These are phyloP conservation scores for Carcinoscorpius rotundicauda DNA, from an alignment of 1,140 invertebrate species.

Conservation along the genomic window DNA sequence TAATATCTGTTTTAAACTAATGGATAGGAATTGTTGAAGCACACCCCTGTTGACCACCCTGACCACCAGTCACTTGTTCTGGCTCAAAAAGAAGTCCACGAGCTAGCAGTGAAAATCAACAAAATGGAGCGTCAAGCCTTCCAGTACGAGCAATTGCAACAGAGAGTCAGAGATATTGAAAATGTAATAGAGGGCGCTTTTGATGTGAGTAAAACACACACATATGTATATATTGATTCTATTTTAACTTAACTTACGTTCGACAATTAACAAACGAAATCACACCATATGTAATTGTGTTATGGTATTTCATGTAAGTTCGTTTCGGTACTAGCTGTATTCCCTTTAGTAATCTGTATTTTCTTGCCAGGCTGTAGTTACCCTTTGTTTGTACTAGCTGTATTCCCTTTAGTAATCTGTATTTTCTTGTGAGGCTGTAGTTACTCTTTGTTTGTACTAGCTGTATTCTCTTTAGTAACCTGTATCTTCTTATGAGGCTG, in stretches of 20 bases:
- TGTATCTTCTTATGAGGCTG: too few relatives aligned
- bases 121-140: conserved; percentile 55
- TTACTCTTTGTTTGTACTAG: too few relatives aligned
- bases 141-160: conserved; percentile 56
- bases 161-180: conserved; percentile 25
- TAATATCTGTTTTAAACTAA: not conserved
- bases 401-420: too few relatives aligned
- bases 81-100: conserved; percentile 79
- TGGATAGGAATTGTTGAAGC: conserved; percentile 69
- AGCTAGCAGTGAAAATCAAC: conserved; percentile 83
- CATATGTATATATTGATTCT: too few relatives aligned
- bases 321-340: not conserved
- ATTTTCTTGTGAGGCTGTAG: too few relatives aligned
- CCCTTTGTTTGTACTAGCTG: too few relatives aligned
- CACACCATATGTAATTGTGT: not conserved
- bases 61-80: conserved; percentile 69
- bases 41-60: conserved; percentile 74
- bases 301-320: not conserved
- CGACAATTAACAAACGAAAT: too few relatives aligned
- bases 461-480: too few relatives aligned
- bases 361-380: too few relatives aligned
- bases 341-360: too few relatives aligned
- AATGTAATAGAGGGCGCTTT: conserved; percentile 23
- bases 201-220: conserved; percentile 17
- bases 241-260: too few relatives aligned